Base-by-base conservation (phyloP, 1,140 invertebrate species). In the Drosophila pruinosa region DNA sequence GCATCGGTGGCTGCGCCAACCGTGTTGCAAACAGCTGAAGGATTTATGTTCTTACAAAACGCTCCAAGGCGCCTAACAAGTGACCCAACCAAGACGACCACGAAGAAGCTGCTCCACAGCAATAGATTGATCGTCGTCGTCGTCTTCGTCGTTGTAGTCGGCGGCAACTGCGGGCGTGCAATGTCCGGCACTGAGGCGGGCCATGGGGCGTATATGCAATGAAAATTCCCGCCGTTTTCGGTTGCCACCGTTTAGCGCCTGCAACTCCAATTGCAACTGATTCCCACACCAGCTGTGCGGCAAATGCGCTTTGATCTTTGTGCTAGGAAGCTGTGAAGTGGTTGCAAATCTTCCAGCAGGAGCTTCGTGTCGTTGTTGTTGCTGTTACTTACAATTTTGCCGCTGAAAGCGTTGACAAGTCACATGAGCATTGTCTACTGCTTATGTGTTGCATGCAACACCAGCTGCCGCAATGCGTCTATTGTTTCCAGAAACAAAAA, bases 11-110 rank as follows among this genome's bases (percentile, higher is more conserved):
- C 34, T 39, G 36, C 43, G 22, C 24, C 61, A 36, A 50, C 70
- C 47, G 45, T 57, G 53, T 71, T 54, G 65, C 38, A 50, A 67
- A 71, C 81, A 81, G 80, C 72, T 89, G 86, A 89, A 89, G 86
- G 86, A 89, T 89, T 89, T 89, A 89, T 89, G 86, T 89, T 89
- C 80, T 86, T 81, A 72, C 75, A 75, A 89, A 88, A 75, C 82
- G 83, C 82, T 88, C 72, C 67, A 61, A 88, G 82, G 82, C 82
- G 82, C 82, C 77, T 82, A 88, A 72, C 83, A 89, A 88, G 82
- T 88, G 82, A 88, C 82, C 69, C 48, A 75, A 19, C 62, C 54
- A 54, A 15, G 39, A 17, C 47, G 50, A 28, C 45, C 26, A 70
- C 41, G 52, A 41, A 8, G 39, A 28, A 21, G 26, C 57, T 58